Conservation (phyloP, 2,888 invertebrate species). For the Shargacucullia verbasci region DNA sequence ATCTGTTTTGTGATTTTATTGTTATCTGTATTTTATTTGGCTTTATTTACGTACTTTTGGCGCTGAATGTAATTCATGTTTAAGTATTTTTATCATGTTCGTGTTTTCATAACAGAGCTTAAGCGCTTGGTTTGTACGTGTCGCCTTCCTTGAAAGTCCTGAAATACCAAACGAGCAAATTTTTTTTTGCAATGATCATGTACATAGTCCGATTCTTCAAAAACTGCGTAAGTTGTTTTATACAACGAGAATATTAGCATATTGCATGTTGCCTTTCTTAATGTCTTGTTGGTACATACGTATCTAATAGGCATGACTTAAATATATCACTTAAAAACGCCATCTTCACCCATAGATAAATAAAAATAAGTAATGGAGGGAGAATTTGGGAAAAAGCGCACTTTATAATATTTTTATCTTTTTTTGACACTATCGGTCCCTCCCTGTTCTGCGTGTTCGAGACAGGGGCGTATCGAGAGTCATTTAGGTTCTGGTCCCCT, state of each 20-base stretch:
- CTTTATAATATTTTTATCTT: slow-evolving; percentile 89
- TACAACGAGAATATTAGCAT: background rate
- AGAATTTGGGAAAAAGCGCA: slow-evolving; percentile 72
- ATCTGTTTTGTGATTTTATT: slow-evolving; percentile 73
- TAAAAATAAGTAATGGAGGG: slow-evolving; percentile 63
- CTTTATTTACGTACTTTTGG: slow-evolving; percentile 60
- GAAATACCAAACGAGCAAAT: slow-evolving; percentile 26
- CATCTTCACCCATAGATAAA: slow-evolving; percentile 59
- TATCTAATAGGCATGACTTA: slow-evolving; percentile 14
- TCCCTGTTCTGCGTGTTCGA: slow-evolving; percentile 77
- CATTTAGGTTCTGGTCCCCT: slow-evolving; percentile 77
- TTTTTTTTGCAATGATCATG: slow-evolving; percentile 31
- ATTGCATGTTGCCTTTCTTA: slow-evolving; percentile 12
- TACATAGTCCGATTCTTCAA: too few relatives aligned
- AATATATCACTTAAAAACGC: slow-evolving; percentile 47
- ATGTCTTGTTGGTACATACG: background rate
- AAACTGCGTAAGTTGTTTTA: too few relatives aligned
- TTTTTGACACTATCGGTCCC: slow-evolving; percentile 88
- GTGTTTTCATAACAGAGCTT: slow-evolving; percentile 38
- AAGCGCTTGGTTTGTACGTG: slow-evolving; percentile 33
- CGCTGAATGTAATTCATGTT: slow-evolving; percentile 48
- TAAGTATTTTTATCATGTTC: slow-evolving; percentile 47
- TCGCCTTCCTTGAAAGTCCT: slow-evolving; percentile 17
- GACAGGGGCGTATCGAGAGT: slow-evolving; percentile 86
- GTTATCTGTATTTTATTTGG: slow-evolving; percentile 57